A percentile compares a stretch with the other conserved stretches of the same genome.
Conservation (phyloP, 2,797 vertebrate genomes). For the Mastacembelus armatus region DNA sequence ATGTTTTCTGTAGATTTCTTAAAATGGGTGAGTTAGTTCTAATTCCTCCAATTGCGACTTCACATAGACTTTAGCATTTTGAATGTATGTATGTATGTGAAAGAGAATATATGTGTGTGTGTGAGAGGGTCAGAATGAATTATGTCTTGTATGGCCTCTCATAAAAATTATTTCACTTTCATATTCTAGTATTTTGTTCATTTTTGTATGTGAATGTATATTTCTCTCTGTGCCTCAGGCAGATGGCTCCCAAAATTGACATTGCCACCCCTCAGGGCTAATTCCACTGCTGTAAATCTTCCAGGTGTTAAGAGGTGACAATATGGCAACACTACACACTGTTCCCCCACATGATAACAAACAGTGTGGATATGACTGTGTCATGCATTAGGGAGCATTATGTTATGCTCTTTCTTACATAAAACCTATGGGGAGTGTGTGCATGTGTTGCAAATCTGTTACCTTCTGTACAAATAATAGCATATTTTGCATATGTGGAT, state of each 20-base stretch:
- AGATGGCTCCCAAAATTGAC: slow-evolving; percentile 67
- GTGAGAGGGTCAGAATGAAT: too few species aligned
- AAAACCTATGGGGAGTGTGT: slow-evolving; percentile 2
- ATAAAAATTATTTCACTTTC: too few species aligned
- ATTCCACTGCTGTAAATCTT: slow-evolving; percentile 34
- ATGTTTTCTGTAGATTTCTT: too few species aligned
- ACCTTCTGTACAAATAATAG: slow-evolving; percentile 16
- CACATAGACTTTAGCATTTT: too few species aligned
- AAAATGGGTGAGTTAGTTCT: too few species aligned
- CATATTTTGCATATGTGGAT: slow-evolving; percentile 43
- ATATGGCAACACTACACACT: slow-evolving; percentile 18
- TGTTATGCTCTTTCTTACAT: slow-evolving; percentile 22
- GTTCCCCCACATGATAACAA: slow-evolving; percentile 17
- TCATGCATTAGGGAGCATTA: slow-evolving; percentile 20
- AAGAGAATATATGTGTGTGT: too few species aligned
- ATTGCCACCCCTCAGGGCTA: slow-evolving; percentile 66
- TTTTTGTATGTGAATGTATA: too few species aligned
- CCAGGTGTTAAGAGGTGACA: slow-evolving; percentile 33
- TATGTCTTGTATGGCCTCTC: too few species aligned
- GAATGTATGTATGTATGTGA: too few species aligned
- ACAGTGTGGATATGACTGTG: background rate
- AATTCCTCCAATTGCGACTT: too few species aligned
- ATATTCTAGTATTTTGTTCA: too few species aligned
- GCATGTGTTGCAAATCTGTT: slow-evolving; percentile 14
- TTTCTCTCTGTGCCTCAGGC: slow-evolving; percentile 52